These are phyloP conservation scores for Desmodus rotundus DNA, from an alignment of 2,113 vertebrate species.

Conservation along the genomic window DNA sequence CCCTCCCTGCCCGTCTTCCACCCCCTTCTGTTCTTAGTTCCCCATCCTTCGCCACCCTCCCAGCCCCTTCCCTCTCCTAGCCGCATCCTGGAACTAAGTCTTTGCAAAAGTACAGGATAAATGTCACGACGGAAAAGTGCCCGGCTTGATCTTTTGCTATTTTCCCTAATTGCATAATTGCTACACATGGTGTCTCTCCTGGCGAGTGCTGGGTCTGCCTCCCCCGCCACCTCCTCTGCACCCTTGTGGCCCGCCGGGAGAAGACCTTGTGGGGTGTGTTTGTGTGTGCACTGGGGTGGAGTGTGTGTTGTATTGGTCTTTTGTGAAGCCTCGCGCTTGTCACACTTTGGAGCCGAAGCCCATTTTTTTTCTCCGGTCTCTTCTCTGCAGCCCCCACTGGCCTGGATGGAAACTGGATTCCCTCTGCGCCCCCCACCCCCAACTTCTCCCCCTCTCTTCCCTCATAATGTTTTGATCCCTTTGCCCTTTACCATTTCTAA, in stretches of 20 bases:
- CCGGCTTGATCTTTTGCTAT: slow-evolving; percentile 38
- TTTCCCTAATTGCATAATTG: slow-evolving; percentile 69
- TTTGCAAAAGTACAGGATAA: slow-evolving; percentile 57
- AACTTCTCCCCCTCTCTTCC: neutral
- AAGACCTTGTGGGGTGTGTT: slow-evolving; percentile 21
- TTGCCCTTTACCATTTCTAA: slow-evolving; percentile 70
- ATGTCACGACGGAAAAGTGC: slow-evolving; percentile 66
- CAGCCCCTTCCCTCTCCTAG: neutral
- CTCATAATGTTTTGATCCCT: slow-evolving; percentile 50
- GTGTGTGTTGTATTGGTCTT: slow-evolving; percentile 43
- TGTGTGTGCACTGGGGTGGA: neutral
- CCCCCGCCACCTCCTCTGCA: neutral
- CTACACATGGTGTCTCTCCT: slow-evolving; percentile 51
- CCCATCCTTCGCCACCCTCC: slow-evolving; percentile 13
- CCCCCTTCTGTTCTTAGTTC: slow-evolving; percentile 22
- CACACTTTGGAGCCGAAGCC: slow-evolving; percentile 54
- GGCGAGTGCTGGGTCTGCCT: neutral
- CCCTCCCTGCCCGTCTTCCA: neutral
- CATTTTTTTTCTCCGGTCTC: slow-evolving; percentile 31
- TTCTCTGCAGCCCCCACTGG: slow-evolving; percentile 49
- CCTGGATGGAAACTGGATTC: slow-evolving; percentile 60
- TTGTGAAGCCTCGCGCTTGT: slow-evolving; percentile 58
- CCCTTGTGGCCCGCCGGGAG: neutral
- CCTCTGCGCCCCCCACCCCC: neutral
- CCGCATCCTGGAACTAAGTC: slow-evolving; percentile 66